These are phyloP conservation scores for Redunca redunca DNA, from an alignment of 2,113 vertebrate genomes.

Conservation along the genomic window DNA sequence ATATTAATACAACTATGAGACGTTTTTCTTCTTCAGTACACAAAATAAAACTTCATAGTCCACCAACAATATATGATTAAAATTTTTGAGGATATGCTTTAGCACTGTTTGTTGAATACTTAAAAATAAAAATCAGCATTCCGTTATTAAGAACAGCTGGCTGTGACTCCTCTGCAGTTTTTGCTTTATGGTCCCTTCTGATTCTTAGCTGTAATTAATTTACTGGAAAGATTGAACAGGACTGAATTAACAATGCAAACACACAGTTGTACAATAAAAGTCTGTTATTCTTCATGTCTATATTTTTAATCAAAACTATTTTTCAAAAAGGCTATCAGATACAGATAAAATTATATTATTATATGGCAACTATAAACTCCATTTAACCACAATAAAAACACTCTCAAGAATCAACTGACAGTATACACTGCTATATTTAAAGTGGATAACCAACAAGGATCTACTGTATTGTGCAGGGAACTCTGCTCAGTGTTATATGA, in stretches of 20 bases:
- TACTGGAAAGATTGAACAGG: constrained; percentile 54
- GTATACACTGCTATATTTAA: not conserved
- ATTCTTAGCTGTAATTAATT: constrained; percentile 66
- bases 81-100: not conserved
- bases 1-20: not conserved
- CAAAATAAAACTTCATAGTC: constrained; percentile 35
- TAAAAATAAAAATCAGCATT: constrained; percentile 51
- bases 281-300: constrained; percentile 1
- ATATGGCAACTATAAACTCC: not conserved
- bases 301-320: constrained; percentile 39
- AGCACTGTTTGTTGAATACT: constrained; percentile 17
- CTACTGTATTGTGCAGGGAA: not conserved
- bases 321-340: constrained; percentile 43
- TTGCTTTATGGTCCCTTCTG: constrained; percentile 39
- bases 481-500: not conserved
- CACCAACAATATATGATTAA: constrained; percentile 23
- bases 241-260: constrained; percentile 51
- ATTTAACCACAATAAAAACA: constrained; percentile 21
- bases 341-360: constrained; percentile 39
- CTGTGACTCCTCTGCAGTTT: constrained; percentile 33
- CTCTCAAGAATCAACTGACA: not conserved
- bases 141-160: constrained; percentile 56
- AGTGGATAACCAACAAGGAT: not conserved
- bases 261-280: constrained; percentile 13
- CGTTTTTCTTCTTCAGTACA: not conserved